These are phyloP conservation scores for Callipepla californica DNA, from an alignment of 2,113 vertebrate genomes.

Conservation along the genomic window DNA sequence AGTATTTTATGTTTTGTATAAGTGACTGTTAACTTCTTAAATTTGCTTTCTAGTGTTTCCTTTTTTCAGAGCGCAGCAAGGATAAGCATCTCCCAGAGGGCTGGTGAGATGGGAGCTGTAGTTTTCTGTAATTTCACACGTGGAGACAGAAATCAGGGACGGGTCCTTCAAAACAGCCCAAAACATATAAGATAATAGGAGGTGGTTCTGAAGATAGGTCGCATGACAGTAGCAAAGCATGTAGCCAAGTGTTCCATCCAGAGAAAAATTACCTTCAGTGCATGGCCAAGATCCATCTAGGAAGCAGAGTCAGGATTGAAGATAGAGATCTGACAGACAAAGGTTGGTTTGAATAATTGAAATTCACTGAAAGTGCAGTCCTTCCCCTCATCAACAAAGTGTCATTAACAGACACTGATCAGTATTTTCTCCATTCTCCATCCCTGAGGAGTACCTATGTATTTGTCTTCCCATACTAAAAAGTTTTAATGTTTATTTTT, in stretches of 20 bases:
- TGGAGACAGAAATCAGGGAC: neutral
- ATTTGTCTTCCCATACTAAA: neutral
- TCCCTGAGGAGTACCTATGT: neutral
- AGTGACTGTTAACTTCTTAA: neutral
- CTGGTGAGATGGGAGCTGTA: neutral
- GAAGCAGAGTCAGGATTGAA: neutral
- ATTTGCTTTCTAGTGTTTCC: neutral
- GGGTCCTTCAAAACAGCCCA: neutral
- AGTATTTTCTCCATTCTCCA: neutral
- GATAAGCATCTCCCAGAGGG: rapidly evolving
- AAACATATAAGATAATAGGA: neutral
- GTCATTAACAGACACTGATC: neutral
- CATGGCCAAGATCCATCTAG: neutral
- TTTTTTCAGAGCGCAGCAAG: neutral
- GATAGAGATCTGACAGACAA: neutral
- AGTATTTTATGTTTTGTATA: neutral
- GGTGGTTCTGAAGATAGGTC: neutral
- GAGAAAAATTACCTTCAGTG: rapidly evolving
- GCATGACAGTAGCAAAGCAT: rapidly evolving
- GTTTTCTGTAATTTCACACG: neutral
- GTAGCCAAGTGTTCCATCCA: neutral
- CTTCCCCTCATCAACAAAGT: neutral
- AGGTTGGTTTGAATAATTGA: neutral
- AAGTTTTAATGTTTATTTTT: neutral
- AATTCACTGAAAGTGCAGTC: neutral